Evolutionary conservation across 2,888 invertebrate genomes (phyloP).

Genomic region (Epistrophe eligans): DNA sequence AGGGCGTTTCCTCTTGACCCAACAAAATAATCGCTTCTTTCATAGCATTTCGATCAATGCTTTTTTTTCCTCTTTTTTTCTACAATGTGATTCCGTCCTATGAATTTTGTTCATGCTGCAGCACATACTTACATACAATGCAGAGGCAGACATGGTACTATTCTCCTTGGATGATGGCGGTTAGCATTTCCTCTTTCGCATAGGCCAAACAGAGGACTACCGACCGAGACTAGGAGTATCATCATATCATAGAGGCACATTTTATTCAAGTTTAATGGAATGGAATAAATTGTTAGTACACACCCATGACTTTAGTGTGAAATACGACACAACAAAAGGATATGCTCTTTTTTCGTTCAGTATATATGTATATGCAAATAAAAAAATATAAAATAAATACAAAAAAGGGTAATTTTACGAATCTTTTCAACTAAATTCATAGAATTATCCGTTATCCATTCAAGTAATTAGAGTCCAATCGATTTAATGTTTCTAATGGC

Average conservation of each 20-base stretch:
- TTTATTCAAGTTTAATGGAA: conserved; percentile 67
- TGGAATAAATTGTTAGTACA: conserved; percentile 70
- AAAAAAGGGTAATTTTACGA: conserved; percentile 47
- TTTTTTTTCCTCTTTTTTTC: neutral
- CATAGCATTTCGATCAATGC: conserved; percentile 29
- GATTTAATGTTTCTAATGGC: conserved; percentile 67
- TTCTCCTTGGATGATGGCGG: conserved; percentile 18
- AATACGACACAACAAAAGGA: conserved; percentile 15
- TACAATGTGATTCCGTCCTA: neutral
- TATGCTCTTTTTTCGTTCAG: conserved; percentile 46
- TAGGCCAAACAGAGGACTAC: conserved; percentile 2
- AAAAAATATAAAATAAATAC: conserved; percentile 45
- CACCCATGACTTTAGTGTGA: conserved; percentile 59
- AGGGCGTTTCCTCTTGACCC: conserved; percentile 27
- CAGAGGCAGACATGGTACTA: conserved; percentile 1
- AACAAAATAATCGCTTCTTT: conserved; percentile 29
- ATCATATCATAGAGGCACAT: neutral
- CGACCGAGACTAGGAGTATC: conserved; percentile 1
- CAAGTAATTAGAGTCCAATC: conserved; percentile 71
- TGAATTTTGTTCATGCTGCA: conserved; percentile 29
- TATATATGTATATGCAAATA: conserved; percentile 32
- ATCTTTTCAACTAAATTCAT: conserved; percentile 20
- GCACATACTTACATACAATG: neutral
- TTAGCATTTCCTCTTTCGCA: conserved; percentile 15
- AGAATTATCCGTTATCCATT: conserved; percentile 64